Base-by-base conservation (phyloP, 2,113 vertebrate genomes). In the Bos taurus region DNA sequence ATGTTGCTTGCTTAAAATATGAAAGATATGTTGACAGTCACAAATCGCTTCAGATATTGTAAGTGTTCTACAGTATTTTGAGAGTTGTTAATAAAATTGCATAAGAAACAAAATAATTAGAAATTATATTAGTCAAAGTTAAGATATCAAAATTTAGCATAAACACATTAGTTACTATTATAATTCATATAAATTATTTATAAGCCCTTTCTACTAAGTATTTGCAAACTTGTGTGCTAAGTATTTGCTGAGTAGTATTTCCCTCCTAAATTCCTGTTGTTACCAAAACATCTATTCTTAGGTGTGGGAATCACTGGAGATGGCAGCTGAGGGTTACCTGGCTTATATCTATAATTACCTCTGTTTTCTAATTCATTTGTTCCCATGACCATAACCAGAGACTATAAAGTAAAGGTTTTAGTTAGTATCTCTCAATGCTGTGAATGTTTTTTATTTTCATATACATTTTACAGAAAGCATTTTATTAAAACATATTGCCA, bases 121-220 rank as follows among this genome's bases (percentile, higher is more conserved):
- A 90, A 54, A 78, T 92, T n/a, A 60, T 57, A 46, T 86, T 91
- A 71, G 50, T 95, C 60, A 92, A 87, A 94, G 50, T 77, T 77
- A 57, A 87, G 46, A 85, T 88, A 71, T 23, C 48, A 94, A 90
- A 92, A 48, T 91, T 86, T 93, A 87, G 14, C 52, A 86, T 90
- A 74, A 96, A 86, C n/a, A 33, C 36, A 83, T 91, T 30, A 88
- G 48, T 90, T 50, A 64, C 46, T 93, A 28, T 67, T 97, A 36
- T 93, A 85, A 94, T 94, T 91, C 52, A 91, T 64, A 64, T 87
- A 94, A 86, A 88, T 62, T 88, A 94, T 52, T 91, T 87, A n/a
- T 52, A 94, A 83, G 16, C 7, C n/a, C 2, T 88, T 96, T 95
- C 33, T 74, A 23, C 28, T 50, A 92, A 94, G 16, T 15, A 89